These are phyloP conservation scores for Stegostoma tigrinum DNA, from an alignment of 2,113 vertebrate genomes.

Conservation along the genomic window DNA sequence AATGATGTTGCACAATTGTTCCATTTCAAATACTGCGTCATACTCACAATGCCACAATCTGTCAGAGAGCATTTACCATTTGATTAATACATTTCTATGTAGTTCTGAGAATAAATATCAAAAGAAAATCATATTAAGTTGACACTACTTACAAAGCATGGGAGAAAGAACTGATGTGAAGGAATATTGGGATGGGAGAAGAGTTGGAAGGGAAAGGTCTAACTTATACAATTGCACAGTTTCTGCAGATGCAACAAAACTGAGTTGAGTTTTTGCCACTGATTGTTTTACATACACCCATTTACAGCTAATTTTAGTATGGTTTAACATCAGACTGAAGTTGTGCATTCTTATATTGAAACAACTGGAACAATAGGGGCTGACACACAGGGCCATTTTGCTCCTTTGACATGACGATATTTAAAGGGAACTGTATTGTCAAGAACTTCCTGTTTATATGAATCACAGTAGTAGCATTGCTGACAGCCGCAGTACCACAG, in stretches of 20 bases:
- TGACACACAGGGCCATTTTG: background rate
- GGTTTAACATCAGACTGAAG: background rate
- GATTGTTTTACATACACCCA: constrained; percentile 6
- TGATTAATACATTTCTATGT: background rate
- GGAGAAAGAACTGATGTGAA: background rate
- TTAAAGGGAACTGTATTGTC: constrained; percentile 16
- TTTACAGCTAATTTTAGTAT: constrained; percentile 21
- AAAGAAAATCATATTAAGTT: background rate
- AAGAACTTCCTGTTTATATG: constrained; percentile 32
- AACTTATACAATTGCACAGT: background rate
- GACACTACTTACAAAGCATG: background rate
- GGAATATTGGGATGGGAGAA: background rate
- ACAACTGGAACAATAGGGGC: constrained; percentile 22
- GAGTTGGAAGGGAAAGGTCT: background rate
- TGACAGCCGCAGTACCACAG: background rate
- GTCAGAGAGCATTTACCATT: background rate
- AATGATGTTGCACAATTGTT: background rate
- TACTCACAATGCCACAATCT: background rate
- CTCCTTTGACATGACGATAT: background rate
- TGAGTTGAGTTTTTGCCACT: background rate
- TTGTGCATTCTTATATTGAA: background rate
- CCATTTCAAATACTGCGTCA: background rate
- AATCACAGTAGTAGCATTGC: constrained; percentile 6
- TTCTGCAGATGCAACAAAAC: constrained; percentile 5
- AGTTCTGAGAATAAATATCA: background rate